phyloP scores from a whole-genome alignment of 2,113 vertebrate species.

The Pristiophorus japonicus region DNA sequence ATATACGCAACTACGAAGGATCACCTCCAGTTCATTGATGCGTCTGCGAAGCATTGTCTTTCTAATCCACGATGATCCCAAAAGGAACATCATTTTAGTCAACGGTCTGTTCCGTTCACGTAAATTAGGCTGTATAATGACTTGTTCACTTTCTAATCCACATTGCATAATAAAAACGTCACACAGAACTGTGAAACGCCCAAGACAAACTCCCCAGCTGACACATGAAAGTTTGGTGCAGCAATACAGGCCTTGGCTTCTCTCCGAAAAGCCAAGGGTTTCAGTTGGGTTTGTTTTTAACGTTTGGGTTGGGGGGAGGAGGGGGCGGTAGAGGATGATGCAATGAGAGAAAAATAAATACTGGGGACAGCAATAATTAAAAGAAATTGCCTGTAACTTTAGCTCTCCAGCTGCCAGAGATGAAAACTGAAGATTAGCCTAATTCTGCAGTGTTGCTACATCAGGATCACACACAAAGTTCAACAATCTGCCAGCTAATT shows the following conservation, averaged over 20 bases:
- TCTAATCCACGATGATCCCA: background rate
- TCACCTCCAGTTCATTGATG: background rate
- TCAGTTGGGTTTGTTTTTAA: background rate
- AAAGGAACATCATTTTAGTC: background rate
- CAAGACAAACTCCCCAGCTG: background rate
- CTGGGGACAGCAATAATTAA: background rate
- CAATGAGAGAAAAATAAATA: slow-evolving; percentile 28
- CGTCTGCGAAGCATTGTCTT: background rate
- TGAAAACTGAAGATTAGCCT: background rate
- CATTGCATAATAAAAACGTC: background rate
- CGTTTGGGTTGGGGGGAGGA: background rate
- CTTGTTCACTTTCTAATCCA: background rate
- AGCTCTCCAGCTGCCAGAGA: background rate
- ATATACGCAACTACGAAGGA: background rate
- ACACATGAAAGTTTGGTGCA: background rate
- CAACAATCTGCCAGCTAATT: background rate
- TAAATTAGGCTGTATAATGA: background rate
- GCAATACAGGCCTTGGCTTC: background rate
- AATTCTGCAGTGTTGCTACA: background rate
- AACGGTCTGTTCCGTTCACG: background rate
- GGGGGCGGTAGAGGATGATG: background rate
- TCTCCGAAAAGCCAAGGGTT: background rate
- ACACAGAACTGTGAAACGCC: background rate
- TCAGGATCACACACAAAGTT: background rate
- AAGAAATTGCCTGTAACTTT: background rate